These are phyloP conservation scores for Himalopsyche phryganea DNA, from an alignment of 1,140 invertebrate species.

Conservation along the genomic window DNA sequence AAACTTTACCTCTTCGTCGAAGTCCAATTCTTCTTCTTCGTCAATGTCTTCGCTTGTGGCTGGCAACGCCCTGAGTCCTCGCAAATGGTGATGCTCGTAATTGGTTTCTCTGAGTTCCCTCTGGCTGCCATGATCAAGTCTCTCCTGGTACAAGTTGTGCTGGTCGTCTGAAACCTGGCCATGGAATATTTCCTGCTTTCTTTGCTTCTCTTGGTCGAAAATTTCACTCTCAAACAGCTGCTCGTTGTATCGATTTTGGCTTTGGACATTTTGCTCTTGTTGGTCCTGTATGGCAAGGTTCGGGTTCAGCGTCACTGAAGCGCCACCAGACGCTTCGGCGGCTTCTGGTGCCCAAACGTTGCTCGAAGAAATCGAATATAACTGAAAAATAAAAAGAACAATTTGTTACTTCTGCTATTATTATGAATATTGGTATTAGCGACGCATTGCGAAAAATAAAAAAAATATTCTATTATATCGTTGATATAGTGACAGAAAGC, in stretches of 20 bases:
- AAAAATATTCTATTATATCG: not conserved
- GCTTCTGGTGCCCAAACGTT: constrained; percentile 10
- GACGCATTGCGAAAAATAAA: not conserved
- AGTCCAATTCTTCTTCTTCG: constrained; percentile 21
- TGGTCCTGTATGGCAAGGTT: not conserved
- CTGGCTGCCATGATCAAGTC: not conserved
- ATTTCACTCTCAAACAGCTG: not conserved
- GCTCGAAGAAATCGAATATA: constrained; percentile 39
- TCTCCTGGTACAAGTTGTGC: not conserved
- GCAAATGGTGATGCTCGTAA: not conserved
- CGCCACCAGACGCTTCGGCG: constrained; percentile 30
- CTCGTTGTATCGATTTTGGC: too few species aligned
- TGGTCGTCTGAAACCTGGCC: not conserved
- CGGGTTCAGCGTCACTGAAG: not conserved
- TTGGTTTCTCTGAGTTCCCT: not conserved
- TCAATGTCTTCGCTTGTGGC: constrained; percentile 24
- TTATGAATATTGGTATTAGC: not conserved
- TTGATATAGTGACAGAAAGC: too few species aligned
- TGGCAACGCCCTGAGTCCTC: constrained; percentile 20
- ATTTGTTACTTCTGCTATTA: not conserved
- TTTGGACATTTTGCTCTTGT: not conserved
- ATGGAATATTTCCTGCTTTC: not conserved
- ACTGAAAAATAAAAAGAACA: constrained; percentile 25
- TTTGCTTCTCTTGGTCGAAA: not conserved
- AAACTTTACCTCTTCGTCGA: constrained; percentile 30